Conservation (phyloP, 2,113 vertebrate species). For the Burhinus bistriatus region DNA sequence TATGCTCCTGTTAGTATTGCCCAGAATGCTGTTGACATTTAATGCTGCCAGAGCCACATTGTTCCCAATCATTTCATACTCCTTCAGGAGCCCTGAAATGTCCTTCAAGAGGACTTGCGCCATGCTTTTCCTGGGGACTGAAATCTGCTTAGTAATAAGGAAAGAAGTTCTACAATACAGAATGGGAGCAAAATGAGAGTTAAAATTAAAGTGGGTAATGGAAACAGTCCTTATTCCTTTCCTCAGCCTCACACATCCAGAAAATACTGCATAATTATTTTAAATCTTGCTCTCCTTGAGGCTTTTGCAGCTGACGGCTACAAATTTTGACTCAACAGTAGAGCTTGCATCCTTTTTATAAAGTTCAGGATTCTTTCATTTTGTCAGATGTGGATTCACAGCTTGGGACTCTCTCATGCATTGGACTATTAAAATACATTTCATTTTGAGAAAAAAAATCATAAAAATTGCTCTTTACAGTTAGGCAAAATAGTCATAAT, state of each 20-base stretch:
- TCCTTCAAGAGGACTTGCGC: not conserved
- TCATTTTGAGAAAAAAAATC: not conserved
- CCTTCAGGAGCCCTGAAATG: not conserved
- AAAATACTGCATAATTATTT: not conserved
- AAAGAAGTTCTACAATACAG: not conserved
- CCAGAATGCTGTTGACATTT: not conserved
- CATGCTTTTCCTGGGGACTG: not conserved
- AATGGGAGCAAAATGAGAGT: not conserved
- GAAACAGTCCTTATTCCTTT: not conserved
- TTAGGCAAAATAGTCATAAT: not conserved
- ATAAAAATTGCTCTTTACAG: not conserved
- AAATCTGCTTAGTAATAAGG: not conserved
- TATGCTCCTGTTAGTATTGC: not conserved
- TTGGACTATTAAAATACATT: not conserved
- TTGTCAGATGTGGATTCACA: not conserved
- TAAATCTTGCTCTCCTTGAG: not conserved
- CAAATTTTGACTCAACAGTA: not conserved
- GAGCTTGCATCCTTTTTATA: not conserved
- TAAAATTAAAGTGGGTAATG: not conserved
- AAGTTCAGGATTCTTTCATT: not conserved
- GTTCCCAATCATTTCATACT: not conserved
- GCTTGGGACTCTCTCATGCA: not conserved
- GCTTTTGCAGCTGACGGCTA: not conserved
- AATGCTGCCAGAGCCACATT: not conserved
- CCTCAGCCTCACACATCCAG: not conserved